Percentiles rank a stretch among this genome's conserved stretches.
These are phyloP conservation scores for Gastrophysa polygoni DNA, from an alignment of 2,888 invertebrate species.

Conservation along the genomic window DNA sequence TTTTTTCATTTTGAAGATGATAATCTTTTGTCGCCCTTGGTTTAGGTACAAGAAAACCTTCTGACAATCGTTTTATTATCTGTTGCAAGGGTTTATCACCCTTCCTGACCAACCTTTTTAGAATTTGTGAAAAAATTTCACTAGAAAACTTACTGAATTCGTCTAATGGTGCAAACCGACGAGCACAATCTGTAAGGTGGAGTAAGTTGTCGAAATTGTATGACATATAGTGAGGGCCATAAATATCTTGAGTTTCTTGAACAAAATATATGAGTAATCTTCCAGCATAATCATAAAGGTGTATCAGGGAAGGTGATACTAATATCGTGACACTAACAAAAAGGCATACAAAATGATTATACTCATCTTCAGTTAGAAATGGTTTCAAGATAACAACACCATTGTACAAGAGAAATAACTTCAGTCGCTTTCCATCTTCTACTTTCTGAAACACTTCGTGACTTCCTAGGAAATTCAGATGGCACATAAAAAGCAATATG, in stretches of 20 bases:
- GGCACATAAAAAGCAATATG: conserved; percentile 7
- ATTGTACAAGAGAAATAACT: conserved; percentile 2
- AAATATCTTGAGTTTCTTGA: conserved; percentile 14
- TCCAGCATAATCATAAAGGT: conserved; percentile 10
- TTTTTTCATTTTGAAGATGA: conserved; percentile 7
- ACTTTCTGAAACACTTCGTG: background rate
- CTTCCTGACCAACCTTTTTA: background rate
- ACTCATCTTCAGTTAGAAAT: conserved; percentile 3
- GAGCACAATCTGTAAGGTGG: conserved; percentile 17
- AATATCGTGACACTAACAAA: conserved; percentile 10
- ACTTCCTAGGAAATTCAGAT: conserved; percentile 5
- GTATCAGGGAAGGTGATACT: conserved; percentile 1
- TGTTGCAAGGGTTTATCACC: too few relatives aligned
- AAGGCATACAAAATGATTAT: background rate
- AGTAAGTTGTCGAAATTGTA: conserved; percentile 10
- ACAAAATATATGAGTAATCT: conserved; percentile 3
- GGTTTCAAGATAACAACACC: conserved; percentile 11
- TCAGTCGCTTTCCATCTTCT: conserved; percentile 3
- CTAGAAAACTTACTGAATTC: conserved; percentile 14
- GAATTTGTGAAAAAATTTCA: conserved; percentile 9
- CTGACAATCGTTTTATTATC: too few relatives aligned
- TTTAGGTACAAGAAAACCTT: too few relatives aligned
- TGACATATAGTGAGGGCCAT: conserved; percentile 14
- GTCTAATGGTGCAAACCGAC: conserved; percentile 12
- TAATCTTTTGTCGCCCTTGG: too few relatives aligned